Evolutionary conservation across 2,888 invertebrate species (phyloP).

Genomic region (Apamea anceps): DNA sequence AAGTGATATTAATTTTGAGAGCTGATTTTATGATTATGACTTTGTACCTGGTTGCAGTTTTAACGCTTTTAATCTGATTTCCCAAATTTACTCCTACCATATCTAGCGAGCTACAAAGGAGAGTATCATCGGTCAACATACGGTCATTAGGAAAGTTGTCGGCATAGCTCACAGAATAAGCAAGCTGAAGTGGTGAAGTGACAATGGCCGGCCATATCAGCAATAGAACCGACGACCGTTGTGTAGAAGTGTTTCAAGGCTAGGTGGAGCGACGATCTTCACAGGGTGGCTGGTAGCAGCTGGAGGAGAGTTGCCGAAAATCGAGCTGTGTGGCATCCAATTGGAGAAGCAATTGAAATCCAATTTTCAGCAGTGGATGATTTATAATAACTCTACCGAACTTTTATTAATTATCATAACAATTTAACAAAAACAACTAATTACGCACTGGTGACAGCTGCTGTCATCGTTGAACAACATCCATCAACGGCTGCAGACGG

Average conservation of each 20-base stretch:
- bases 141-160: neutral
- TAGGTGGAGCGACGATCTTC: neutral
- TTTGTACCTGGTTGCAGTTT: neutral
- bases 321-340: neutral
- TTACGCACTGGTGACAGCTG: conserved; percentile 29
- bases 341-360: neutral
- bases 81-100: neutral
- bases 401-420: conserved; percentile 8
- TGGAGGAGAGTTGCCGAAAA: neutral
- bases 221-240: neutral
- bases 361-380: neutral
- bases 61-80: neutral
- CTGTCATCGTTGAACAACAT: neutral
- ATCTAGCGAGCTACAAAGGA: neutral
- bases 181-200: neutral
- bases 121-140: too few species aligned
- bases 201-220: neutral
- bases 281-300: neutral
- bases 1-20: conserved; percentile 26
- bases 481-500: conserved; percentile 42
- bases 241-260: too few species aligned
- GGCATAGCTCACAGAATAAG: neutral
- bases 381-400: neutral
- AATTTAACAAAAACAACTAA: conserved; percentile 15
- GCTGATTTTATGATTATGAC: neutral